Conservation (phyloP, 1,140 invertebrate genomes). For the Gryon sp. region DNA sequence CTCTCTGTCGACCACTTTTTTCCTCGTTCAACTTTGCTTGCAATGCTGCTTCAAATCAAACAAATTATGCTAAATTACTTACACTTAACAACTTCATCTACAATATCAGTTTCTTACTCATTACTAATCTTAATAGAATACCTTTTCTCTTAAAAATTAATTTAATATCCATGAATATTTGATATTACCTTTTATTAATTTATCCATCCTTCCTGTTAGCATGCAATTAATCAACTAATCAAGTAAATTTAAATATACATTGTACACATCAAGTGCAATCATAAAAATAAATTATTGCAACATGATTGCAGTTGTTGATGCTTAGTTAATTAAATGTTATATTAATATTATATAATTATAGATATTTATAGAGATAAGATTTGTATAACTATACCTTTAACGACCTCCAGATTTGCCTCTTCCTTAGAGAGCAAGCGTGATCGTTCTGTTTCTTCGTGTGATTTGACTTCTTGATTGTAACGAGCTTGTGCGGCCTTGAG, state of each 20-base stretch:
- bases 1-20: constrained; percentile 89
- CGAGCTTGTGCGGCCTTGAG: constrained; percentile 91
- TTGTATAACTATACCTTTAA: constrained; percentile 87
- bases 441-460: constrained; percentile 93
- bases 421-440: constrained; percentile 91
- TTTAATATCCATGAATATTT: too few species aligned
- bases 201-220: constrained; percentile 76
- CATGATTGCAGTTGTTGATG: too few species aligned
- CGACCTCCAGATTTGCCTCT: constrained; percentile 93
- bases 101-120: neutral
- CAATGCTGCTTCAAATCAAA: constrained; percentile 82
- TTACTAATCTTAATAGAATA: too few species aligned
- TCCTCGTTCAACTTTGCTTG: constrained; percentile 95
- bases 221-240: too few species aligned
- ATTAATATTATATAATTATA: constrained; percentile 30
- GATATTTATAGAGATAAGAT: too few species aligned
- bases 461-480: constrained; percentile 93
- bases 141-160: constrained; percentile 1
- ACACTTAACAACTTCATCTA: neutral
- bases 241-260: too few species aligned
- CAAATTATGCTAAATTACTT: too few species aligned
- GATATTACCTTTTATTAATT: constrained; percentile 78
- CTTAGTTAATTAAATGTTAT: constrained; percentile 9
- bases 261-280: too few species aligned
- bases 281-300: too few species aligned